phyloP scores from a whole-genome alignment of 2,113 vertebrate species.

The Eudorcas thomsonii region DNA sequence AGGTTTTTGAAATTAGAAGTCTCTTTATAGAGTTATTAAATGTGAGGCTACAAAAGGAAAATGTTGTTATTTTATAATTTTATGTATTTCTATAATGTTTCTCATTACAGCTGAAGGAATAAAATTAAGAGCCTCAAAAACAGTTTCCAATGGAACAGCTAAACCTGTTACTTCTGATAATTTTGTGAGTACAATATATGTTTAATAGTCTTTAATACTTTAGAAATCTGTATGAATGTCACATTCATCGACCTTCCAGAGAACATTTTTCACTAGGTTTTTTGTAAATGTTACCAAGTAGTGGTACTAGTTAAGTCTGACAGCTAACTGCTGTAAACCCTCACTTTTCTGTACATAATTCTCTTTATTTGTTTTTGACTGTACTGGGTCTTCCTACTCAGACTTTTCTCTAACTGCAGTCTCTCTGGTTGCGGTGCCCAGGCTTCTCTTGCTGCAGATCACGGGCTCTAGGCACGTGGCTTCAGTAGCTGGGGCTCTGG shows the following conservation, averaged over 20 bases:
- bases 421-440: not conserved
- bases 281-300: not conserved
- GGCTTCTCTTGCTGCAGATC: not conserved
- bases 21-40: not conserved
- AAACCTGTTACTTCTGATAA: constrained; percentile 78
- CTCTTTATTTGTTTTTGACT: not conserved
- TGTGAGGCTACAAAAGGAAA: not conserved
- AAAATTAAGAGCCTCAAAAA: constrained; percentile 85
- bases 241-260: not conserved
- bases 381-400: not conserved
- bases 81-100: constrained; percentile 12
- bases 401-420: not conserved
- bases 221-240: not conserved
- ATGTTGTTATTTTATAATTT: constrained; percentile 19
- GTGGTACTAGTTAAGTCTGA: not conserved
- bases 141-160: constrained; percentile 83
- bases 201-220: not conserved
- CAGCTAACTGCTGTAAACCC: too few relatives aligned
- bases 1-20: not conserved
- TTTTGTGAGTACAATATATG: constrained; percentile 80
- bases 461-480: not conserved
- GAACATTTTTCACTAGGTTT: not conserved
- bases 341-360: not conserved
- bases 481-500: not conserved
- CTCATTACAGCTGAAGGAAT: constrained; percentile 86